Base-by-base conservation (phyloP, 2,888 invertebrate species). In the Plebejus argus region DNA sequence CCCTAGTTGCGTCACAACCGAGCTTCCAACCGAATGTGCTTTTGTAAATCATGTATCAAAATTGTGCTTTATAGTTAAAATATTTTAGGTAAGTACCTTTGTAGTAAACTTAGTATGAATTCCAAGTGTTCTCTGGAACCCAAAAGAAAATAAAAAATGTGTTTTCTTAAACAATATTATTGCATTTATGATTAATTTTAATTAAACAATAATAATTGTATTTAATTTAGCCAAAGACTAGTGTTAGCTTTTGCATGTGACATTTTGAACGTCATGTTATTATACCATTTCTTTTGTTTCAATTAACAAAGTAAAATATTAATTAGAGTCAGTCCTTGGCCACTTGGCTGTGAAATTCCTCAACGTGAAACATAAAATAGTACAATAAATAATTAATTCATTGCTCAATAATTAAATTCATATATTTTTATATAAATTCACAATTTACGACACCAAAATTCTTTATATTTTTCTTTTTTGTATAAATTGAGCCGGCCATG, bases 11-110 rank as follows among this genome's bases (percentile, higher is more conserved):
- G 66, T 66, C 66, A 66, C 66, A 66, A 28, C 18, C 10, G 66
- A 66, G 66, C 66, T 66, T 66, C 66, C 66, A 28, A 33, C 20
- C 66, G 28, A 66, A 28, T 28, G 66, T 66, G 28, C 66, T 66
- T 28, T 66, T 28, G 12, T 66, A 15, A 66, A 66, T 66, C 0
- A 20, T 58, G 58, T 58, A 53, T 5, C 1, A 53, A 53, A 53
- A 53, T 53, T 18, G 53, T 53, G 53, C 53, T 53, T 53, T 53
- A 53, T 53, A 53, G 18, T 53, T 53, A 53, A 18, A 53, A 53
- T 53, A 53, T 18, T 53, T 45, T 53, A 53, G 53, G 18, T 53
- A 1, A 53, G 53, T 53, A 4, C 4, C 18, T 53, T 53, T 53
- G 15, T 18, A 53, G 18, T 53, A 18, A 53, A 18, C 15, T 49